These are phyloP conservation scores for Aldabrachelys gigantea DNA, from an alignment of 2,113 vertebrate genomes.

Conservation along the genomic window DNA sequence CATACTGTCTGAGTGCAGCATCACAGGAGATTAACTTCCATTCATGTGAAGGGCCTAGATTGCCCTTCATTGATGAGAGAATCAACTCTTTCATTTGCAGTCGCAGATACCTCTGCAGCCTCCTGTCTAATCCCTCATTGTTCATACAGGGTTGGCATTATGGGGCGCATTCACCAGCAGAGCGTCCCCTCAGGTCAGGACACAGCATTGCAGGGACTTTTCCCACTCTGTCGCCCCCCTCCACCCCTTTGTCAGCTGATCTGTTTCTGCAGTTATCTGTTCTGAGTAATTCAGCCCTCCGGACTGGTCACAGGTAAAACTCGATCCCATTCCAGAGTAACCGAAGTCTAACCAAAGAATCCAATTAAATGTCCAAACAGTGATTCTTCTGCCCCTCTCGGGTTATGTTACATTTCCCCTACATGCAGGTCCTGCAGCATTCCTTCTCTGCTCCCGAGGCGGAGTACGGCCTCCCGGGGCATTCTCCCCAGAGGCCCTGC, in stretches of 20 bases:
- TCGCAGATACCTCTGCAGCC: neutral
- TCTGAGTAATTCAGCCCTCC: neutral
- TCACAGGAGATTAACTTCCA: no score
- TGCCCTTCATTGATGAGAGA: neutral
- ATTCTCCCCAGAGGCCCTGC: neutral
- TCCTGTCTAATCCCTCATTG: neutral
- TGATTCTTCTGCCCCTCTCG: neutral
- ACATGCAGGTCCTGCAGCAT: neutral
- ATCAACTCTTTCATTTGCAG: neutral
- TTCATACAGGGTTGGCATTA: neutral
- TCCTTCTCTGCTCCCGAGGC: no score
- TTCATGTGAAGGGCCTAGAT: neutral
- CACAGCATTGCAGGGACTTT: neutral
- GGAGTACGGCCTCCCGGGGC: neutral
- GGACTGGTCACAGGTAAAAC: neutral
- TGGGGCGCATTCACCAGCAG: neutral
- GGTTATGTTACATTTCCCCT: neutral
- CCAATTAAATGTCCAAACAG: neutral
- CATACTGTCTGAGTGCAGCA: accelerated
- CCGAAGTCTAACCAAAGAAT: neutral
- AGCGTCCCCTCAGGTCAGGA: neutral
- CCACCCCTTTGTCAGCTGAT: neutral
- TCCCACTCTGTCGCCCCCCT: no score
- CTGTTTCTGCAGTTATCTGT: neutral
- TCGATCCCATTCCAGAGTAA: neutral